phyloP scores from a whole-genome alignment of 2,797 vertebrate genomes.

The Lagocephalus sceleratus region DNA sequence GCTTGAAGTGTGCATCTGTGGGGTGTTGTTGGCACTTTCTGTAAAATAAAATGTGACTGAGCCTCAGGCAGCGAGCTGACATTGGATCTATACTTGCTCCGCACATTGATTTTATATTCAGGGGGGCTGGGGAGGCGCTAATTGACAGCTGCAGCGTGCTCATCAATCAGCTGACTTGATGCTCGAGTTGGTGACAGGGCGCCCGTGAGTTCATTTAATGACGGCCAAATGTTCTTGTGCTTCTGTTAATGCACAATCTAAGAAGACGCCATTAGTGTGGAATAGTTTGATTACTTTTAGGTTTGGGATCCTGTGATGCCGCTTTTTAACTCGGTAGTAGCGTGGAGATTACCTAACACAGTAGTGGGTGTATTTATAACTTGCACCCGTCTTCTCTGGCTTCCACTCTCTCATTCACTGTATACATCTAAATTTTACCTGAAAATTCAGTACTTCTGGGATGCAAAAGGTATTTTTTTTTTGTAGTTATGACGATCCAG shows the following conservation, averaged over 20 bases:
- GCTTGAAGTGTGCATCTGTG: conserved; percentile 9
- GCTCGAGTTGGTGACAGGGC: conserved; percentile 31
- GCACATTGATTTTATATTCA: conserved; percentile 56
- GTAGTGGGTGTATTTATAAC: too few relatives aligned
- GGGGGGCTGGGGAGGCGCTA: conserved; percentile 35
- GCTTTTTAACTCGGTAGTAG: conserved; percentile 34
- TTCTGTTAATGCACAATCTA: conserved; percentile 52
- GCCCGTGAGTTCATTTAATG: conserved; percentile 52
- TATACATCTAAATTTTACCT: too few relatives aligned
- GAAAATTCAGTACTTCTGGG: too few relatives aligned
- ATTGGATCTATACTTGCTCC: conserved; percentile 42
- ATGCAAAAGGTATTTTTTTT: too few relatives aligned
- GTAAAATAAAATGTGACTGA: conserved; percentile 21
- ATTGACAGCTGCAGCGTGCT: conserved; percentile 47
- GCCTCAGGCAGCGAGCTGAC: conserved; percentile 41
- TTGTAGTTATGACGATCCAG: too few relatives aligned
- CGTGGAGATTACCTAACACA: conserved; percentile 16
- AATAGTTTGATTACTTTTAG: conserved; percentile 56
- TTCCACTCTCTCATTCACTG: too few relatives aligned
- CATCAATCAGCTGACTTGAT: conserved; percentile 56
- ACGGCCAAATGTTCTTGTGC: conserved; percentile 41
- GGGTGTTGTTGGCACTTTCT: neutral
- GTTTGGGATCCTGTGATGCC: conserved; percentile 37
- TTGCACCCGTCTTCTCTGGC: neutral
- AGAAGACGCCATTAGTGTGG: conserved; percentile 47